Base-by-base conservation (phyloP, 2,888 invertebrate species). In the Napeogenes sylphis region DNA sequence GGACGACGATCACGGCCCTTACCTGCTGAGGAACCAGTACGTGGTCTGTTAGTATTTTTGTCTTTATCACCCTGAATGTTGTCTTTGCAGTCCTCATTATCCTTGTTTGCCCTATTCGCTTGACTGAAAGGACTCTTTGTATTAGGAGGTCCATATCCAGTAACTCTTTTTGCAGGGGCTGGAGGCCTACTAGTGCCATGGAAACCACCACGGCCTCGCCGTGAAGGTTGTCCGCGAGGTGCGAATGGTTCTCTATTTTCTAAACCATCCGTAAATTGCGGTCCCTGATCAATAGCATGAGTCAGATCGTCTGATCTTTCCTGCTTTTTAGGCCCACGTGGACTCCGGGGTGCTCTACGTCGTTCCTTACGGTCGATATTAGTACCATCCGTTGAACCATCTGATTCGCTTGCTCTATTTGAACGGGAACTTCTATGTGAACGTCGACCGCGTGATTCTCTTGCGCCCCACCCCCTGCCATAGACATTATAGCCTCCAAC, bases 141-240 rank as follows among this genome's bases (percentile, higher is more conserved):
- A 62, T 95, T 93, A 0, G 95, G 95, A n/a, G 95, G 95, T 0
- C 96, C 95, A 79, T 95, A 96, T 4, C 94, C 94, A 70, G 95
- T 92, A 64, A 95, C 93, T 69, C 95, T 90, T 63, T 94, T 92
- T 32, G 91, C 87, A 5, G 91, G 85, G 33, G 90, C 89, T n/a
- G 88, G 88, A 8, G 87, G 89, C n/a, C 90, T 81, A 2, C 82
- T 70, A 2, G 85, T 75, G 32, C 90, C 90, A 69, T 88, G 89
- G 71, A 89, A 90, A 38, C 90, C 90, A 14, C 95, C 96, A 66
- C 97, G 92, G 4, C 97, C 97, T 63, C 97, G 93, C 58, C 97
- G 91, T 1, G 97, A 97, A 0, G 97, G 97, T 81, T 97, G 97
- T 0, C 97, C 97, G 32, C 96, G 92, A 0, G 97, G 97, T 2